Base-by-base conservation (phyloP, 2,888 invertebrate species). In the Linnaemya vulpina region DNA sequence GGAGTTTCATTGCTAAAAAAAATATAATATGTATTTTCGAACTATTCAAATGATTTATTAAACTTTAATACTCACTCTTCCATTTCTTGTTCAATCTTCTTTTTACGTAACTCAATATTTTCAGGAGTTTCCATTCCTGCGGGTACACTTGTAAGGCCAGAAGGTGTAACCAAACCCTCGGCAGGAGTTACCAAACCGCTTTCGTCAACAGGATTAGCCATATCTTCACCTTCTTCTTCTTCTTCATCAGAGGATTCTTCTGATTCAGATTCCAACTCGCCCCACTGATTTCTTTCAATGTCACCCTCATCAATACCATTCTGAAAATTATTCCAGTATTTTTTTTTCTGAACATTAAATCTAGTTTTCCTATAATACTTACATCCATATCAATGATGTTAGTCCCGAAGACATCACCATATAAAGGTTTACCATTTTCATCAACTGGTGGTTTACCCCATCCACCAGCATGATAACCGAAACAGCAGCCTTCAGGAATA, bases 361-460 rank as follows among this genome's bases (percentile, higher is more conserved):
- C 10, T 9, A 1, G 1, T 30, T 49, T 73, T 49, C 1, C 11
- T 9, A 63, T 17, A 17, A 8, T 35, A 80, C 87, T 94, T 88
- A 95, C 96, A 91, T 96, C 96, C 51, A 95, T 94, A 2, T 96
- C 95, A 40, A 94, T 94, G 60, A 94, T 94, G 85, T 95, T 95
- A 15, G 97, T 96, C 7, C 99, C 99, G 91, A 99, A 99, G 3
- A 99, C 99, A 93, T 99, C 99, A 1, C 99, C 99, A 91, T 99
- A 99, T 1, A 99, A 93, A 0, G 99, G 99, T 91, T 98, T 97
- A 49, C 99, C 99, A 86, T 96, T 96, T 93, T 99, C 99, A 93
- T 99, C 99, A 0, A 99, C 99, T 0, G 99, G 99, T 13, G 99
- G 99, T 92, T 99, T 99, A 83, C 99, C 99, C 99, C 99, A 99